phyloP scores from a whole-genome alignment of 2,113 vertebrate genomes.

The Notarius quadriscutis region DNA sequence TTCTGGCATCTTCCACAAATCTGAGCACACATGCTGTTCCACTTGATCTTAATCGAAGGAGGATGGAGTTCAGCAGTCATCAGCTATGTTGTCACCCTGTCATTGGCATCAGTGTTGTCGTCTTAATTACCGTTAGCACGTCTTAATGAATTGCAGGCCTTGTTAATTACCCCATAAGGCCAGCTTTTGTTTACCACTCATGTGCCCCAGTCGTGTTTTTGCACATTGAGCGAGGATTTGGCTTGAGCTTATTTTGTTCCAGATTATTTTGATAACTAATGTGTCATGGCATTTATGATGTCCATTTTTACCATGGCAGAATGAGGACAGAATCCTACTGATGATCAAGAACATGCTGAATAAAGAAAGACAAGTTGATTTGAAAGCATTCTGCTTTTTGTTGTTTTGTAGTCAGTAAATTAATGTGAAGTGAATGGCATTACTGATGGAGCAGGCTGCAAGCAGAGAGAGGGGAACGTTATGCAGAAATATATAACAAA shows the following conservation, averaged over 20 bases:
- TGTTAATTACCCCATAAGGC: conserved; percentile 46
- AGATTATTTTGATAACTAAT: conserved; percentile 44
- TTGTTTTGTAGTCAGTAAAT: conserved; percentile 21
- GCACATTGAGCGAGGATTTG: conserved; percentile 46
- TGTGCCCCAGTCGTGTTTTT: conserved; percentile 28
- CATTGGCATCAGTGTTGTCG: conserved; percentile 28
- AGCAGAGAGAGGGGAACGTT: not conserved
- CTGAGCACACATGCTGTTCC: conserved; percentile 26
- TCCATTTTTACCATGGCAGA: conserved; percentile 18
- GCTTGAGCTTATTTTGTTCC: conserved; percentile 36
- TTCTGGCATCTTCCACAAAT: conserved; percentile 7
- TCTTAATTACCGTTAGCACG: conserved; percentile 48
- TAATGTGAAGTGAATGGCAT: not conserved
- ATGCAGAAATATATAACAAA: conserved; percentile 28
- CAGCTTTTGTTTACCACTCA: conserved; percentile 49
- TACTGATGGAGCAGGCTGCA: not conserved
- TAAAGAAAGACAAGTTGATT: not conserved
- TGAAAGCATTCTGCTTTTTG: not conserved
- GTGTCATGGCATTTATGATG: conserved; percentile 41
- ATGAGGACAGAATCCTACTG: not conserved
- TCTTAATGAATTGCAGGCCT: conserved; percentile 43
- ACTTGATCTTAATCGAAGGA: conserved; percentile 30
- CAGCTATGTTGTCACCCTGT: conserved; percentile 37
- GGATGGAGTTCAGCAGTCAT: conserved; percentile 19
- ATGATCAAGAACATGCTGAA: conserved; percentile 19